phyloP scores from a whole-genome alignment of 2,888 invertebrate genomes.

The Campoplex nolae region DNA sequence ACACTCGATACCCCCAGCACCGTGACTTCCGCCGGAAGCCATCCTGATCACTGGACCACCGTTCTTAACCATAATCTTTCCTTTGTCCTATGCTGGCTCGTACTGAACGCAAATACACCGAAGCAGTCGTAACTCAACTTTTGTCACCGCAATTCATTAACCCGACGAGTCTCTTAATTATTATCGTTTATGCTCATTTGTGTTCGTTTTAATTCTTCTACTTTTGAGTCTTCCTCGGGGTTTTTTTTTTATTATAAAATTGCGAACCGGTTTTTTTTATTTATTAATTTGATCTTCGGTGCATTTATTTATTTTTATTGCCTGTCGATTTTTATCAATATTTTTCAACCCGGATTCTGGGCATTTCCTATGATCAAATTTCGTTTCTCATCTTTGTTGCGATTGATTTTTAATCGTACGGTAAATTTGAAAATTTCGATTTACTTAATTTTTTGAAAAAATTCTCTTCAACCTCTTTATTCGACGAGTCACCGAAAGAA shows the following conservation, averaged over 20 bases:
- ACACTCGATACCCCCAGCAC: conserved; percentile 88
- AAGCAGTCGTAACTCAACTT: background rate
- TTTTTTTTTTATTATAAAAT: background rate
- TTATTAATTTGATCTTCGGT: background rate
- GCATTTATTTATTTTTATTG: background rate
- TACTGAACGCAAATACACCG: background rate
- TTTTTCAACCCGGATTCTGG: background rate
- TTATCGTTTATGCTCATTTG: background rate
- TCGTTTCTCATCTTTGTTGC: background rate
- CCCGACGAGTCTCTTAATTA: background rate
- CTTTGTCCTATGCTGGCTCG: background rate
- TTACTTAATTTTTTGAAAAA: background rate
- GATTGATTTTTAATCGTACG: too few relatives aligned
- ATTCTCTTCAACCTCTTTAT: conserved; percentile 20
- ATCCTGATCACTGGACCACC: conserved; percentile 80
- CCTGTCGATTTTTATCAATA: background rate
- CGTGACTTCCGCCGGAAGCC: conserved; percentile 75
- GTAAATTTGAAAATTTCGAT: background rate
- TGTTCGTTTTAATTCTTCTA: background rate
- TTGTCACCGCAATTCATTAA: background rate
- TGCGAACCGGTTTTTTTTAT: background rate
- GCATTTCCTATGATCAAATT: background rate
- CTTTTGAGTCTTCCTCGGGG: background rate
- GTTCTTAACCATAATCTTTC: conserved; percentile 71
- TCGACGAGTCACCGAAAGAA: conserved; percentile 49